A percentile compares a stretch with the other conserved stretches of the same genome.
These are phyloP conservation scores for Cryptosula pallasiana DNA, from an alignment of 2,888 invertebrate genomes.

Conservation along the genomic window DNA sequence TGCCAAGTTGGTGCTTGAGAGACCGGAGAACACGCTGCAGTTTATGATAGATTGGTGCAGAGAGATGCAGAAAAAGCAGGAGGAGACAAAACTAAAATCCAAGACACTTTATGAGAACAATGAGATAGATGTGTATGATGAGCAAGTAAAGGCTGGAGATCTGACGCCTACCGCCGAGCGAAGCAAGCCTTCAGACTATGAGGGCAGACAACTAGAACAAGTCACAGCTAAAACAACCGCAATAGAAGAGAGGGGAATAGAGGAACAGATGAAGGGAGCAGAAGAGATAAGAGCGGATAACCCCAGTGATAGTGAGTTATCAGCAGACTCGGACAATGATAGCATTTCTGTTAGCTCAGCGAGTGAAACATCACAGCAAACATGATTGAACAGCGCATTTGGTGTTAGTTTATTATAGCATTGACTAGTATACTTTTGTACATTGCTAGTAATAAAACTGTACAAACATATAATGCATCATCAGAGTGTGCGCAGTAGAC, in stretches of 20 bases:
- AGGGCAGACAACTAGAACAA: too few relatives aligned
- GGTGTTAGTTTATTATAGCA: too few relatives aligned
- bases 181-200: too few relatives aligned
- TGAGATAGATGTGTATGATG: neutral
- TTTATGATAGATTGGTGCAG: neutral
- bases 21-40: neutral
- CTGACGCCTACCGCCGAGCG: too few relatives aligned
- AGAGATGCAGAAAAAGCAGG: neutral
- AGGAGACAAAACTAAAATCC: neutral
- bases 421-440: too few relatives aligned
- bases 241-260: too few relatives aligned
- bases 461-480: too few relatives aligned
- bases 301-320: neutral
- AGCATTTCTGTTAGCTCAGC: neutral
- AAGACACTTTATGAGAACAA: neutral
- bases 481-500: neutral
- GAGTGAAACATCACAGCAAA: neutral
- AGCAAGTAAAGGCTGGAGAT: neutral
- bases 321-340: too few relatives aligned
- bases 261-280: too few relatives aligned
- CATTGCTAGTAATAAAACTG: too few relatives aligned
- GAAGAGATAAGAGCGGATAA: too few relatives aligned
- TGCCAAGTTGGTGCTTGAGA: neutral
- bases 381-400: too few relatives aligned
- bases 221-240: neutral